Conservation (phyloP, 2,797 vertebrate genomes). For the Enteromius mattozi region DNA sequence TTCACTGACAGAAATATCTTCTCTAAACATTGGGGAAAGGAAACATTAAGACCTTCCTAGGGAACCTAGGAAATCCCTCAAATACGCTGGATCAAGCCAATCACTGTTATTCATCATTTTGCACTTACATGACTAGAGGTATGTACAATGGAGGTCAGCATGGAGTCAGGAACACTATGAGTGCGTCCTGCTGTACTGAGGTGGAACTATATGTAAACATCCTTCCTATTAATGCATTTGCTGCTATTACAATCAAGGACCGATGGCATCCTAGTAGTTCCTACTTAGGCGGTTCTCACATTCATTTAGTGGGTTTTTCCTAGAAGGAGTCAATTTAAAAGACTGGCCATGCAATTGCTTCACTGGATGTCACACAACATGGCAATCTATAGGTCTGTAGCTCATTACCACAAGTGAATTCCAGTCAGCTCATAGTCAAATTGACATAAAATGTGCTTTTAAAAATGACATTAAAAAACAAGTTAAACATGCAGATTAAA, state of each 20-base stretch:
- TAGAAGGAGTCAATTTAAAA: background rate
- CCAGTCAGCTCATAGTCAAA: background rate
- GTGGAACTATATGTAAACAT: background rate
- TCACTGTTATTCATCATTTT: background rate
- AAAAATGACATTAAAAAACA: background rate
- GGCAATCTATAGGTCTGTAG: background rate
- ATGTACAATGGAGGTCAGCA: conserved; percentile 13
- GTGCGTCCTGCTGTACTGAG: background rate
- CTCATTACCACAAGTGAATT: background rate
- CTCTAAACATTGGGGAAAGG: background rate
- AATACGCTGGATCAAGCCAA: background rate
- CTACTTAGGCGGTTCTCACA: background rate
- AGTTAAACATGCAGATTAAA: background rate
- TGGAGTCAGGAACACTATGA: conserved; percentile 11
- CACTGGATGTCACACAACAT: background rate
- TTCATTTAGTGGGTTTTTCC: background rate
- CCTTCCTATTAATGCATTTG: background rate
- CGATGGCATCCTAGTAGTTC: background rate
- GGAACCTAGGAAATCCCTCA: conserved; percentile 23
- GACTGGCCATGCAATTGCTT: background rate
- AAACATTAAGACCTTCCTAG: conserved; percentile 21
- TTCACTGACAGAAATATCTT: background rate
- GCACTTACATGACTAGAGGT: background rate
- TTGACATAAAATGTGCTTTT: background rate
- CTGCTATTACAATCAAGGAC: background rate